Percentiles rank a stretch among this genome's conserved stretches.
These are phyloP conservation scores for Apostichopus leukothele DNA, from an alignment of 53 echinoderm and acorn worm genomes.

Conservation along the genomic window DNA sequence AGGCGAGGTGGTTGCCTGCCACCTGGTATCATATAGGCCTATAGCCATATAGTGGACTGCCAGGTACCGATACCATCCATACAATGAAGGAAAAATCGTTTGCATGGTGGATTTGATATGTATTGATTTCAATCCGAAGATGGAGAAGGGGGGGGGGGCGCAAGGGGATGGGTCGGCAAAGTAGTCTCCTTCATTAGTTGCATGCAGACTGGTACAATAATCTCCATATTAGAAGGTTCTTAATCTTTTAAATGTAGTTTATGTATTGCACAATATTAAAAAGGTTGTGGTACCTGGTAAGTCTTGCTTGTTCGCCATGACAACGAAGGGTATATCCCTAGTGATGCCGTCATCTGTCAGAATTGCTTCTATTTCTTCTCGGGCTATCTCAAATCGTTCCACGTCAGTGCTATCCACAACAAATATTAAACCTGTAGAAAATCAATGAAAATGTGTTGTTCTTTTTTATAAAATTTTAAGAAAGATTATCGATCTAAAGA, in stretches of 20 bases:
- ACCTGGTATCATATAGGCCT: too few relatives aligned
- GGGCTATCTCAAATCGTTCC: constrained; percentile 69
- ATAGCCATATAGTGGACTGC: too few relatives aligned
- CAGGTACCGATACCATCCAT: too few relatives aligned
- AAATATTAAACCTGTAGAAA: constrained; percentile 78
- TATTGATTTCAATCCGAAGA: too few relatives aligned
- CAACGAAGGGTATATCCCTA: constrained; percentile 70
- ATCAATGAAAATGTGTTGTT: too few relatives aligned
- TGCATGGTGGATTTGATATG: too few relatives aligned
- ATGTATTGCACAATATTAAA: neutral
- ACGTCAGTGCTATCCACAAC: constrained; percentile 86
- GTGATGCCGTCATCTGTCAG: constrained; percentile 67
- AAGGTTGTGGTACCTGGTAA: constrained; percentile 66
- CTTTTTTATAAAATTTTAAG: too few relatives aligned
- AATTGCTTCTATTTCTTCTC: constrained; percentile 72
- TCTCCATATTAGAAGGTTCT: neutral
- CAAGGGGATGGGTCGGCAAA: neutral
- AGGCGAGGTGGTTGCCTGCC: too few relatives aligned
- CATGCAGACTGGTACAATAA: neutral
- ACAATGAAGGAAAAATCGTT: too few relatives aligned
- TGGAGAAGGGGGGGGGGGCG: neutral
- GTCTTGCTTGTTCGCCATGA: constrained; percentile 97
- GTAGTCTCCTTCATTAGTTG: too few relatives aligned
- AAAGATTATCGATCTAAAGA: too few relatives aligned
- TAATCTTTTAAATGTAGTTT: neutral